Conservation (phyloP, 2,888 invertebrate genomes). For the Eupithecia insigniata region DNA sequence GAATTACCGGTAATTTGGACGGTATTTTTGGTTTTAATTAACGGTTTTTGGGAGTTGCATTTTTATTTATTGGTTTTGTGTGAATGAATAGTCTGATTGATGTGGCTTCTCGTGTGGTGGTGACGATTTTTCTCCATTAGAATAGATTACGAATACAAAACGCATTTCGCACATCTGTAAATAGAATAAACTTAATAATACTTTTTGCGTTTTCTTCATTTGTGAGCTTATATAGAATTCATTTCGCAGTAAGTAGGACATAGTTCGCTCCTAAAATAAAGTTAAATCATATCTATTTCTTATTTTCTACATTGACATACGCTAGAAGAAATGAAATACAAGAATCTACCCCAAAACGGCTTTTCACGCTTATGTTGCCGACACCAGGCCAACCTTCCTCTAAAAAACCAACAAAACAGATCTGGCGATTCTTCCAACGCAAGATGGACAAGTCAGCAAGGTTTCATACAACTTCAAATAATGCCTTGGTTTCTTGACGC, state of each 20-base stretch:
- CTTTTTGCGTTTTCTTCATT: too few relatives aligned
- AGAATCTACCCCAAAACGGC: too few relatives aligned
- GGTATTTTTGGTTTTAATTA: constrained; percentile 54
- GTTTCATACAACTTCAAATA: background rate
- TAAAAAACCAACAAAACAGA: too few relatives aligned
- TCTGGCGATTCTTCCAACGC: background rate
- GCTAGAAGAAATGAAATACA: too few relatives aligned
- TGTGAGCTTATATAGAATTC: too few relatives aligned
- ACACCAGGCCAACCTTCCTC: too few relatives aligned
- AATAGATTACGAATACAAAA: background rate
- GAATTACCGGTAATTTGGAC: constrained; percentile 75
- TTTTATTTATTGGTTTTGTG: constrained; percentile 21
- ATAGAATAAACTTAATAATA: background rate
- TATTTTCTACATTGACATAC: too few relatives aligned
- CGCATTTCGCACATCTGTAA: background rate
- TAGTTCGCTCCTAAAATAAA: too few relatives aligned
- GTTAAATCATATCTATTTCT: too few relatives aligned
- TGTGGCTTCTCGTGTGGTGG: background rate
- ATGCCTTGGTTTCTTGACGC: background rate
- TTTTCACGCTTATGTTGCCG: too few relatives aligned
- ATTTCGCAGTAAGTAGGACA: too few relatives aligned
- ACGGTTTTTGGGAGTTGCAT: constrained; percentile 18
- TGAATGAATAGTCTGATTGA: background rate
- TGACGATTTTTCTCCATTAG: background rate
- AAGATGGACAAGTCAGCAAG: too few relatives aligned